Conservation (phyloP, 92 coral and sea anemone species). For the Chrysogorgia sp. region DNA sequence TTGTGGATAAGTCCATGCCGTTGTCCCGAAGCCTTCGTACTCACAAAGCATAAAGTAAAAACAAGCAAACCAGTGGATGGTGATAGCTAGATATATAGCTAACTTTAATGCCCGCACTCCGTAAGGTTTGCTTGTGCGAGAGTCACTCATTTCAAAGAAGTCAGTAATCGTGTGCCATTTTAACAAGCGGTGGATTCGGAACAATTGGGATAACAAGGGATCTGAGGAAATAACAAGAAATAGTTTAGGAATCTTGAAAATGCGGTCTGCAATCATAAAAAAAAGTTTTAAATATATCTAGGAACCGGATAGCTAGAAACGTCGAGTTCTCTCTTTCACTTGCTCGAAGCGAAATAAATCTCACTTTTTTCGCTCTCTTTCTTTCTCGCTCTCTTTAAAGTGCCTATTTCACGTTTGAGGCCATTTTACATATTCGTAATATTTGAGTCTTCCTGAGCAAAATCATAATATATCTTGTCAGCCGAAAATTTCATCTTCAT, state of each 20-base stretch:
- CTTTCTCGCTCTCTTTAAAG: too few species aligned
- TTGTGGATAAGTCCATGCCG: constrained; percentile 85
- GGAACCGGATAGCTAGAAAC: too few species aligned
- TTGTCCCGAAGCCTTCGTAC: constrained; percentile 91
- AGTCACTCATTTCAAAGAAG: constrained; percentile 87
- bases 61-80: constrained; percentile 97
- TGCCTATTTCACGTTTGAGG: too few species aligned
- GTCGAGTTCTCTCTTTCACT: too few species aligned
- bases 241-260: not conserved
- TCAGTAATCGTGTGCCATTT: constrained; percentile 79
- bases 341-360: too few species aligned
- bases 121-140: constrained; percentile 88
- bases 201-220: constrained; percentile 37
- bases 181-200: constrained; percentile 76
- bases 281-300: too few species aligned
- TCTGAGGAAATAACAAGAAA: constrained; percentile 17
- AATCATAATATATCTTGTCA: too few species aligned
- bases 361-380: too few species aligned
- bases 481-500: too few species aligned
- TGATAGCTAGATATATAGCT: constrained; percentile 82
- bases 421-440: too few species aligned
- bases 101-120: constrained; percentile 88
- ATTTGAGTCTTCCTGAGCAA: too few species aligned
- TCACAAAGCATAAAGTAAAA: constrained; percentile 88
- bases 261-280: too few species aligned